These are phyloP conservation scores for Ahaetulla prasina DNA, from an alignment of 2,113 vertebrate genomes.

Conservation along the genomic window DNA sequence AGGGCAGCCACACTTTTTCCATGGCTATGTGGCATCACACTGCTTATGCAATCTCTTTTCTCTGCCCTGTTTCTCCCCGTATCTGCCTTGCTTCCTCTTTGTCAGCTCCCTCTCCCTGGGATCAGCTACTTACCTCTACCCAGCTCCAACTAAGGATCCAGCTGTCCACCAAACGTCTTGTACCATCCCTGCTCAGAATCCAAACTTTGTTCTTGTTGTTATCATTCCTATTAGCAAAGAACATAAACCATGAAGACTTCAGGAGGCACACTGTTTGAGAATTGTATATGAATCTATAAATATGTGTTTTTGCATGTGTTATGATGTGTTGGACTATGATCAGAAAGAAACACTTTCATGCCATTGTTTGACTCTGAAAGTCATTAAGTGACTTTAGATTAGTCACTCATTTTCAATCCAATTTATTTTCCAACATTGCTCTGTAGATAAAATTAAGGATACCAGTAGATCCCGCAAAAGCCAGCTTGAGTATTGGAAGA, in stretches of 20 bases:
- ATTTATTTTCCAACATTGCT: background rate
- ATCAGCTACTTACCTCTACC: background rate
- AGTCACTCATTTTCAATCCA: background rate
- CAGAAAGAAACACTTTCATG: background rate
- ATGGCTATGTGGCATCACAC: background rate
- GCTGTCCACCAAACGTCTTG: background rate
- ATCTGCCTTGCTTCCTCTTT: background rate
- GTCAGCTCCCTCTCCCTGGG: background rate
- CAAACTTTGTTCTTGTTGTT: background rate
- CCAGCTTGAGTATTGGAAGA: background rate
- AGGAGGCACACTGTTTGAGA: background rate
- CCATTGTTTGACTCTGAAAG: background rate
- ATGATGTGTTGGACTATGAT: background rate
- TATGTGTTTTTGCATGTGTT: background rate
- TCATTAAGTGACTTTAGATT: background rate
- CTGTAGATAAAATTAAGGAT: background rate
- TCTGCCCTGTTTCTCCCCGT: background rate
- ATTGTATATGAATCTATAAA: background rate
- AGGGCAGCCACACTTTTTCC: background rate
- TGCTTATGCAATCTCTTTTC: background rate
- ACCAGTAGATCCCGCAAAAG: background rate
- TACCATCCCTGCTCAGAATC: background rate
- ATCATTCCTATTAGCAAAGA: background rate
- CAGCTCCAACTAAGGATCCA: background rate
- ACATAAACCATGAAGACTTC: background rate